Conservation (phyloP, 1,140 invertebrate genomes). For the Eumaeus atala region DNA sequence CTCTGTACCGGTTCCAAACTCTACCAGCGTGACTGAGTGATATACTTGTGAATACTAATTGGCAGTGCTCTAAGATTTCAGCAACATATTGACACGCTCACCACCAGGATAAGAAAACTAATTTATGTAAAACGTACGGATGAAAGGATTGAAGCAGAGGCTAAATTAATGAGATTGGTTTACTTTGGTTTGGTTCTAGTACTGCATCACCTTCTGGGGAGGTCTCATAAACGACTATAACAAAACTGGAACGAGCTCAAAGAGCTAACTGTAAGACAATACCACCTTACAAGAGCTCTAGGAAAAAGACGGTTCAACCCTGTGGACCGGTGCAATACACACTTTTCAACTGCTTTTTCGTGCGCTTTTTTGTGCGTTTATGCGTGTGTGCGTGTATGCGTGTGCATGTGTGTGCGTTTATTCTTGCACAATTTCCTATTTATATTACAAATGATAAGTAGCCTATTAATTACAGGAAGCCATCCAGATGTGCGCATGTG, state of each 20-base stretch:
- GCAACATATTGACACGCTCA: conserved; percentile 18
- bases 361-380: no score
- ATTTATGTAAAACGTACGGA: conserved; percentile 23
- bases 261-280: no score
- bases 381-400: no score
- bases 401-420: no score
- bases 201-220: conserved; percentile 22
- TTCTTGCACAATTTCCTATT: no score
- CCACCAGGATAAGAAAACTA: conserved; percentile 19
- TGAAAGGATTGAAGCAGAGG: conserved; percentile 14
- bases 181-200: conserved; percentile 23
- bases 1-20: conserved; percentile 9
- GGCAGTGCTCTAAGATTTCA: conserved; percentile 17
- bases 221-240: conserved; percentile 5
- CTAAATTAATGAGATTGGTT: conserved; percentile 14
- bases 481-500: no score
- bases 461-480: no score
- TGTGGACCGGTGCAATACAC: no score
- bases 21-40: conserved; percentile 2
- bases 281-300: no score
- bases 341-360: no score
- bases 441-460: no score
- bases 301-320: no score
- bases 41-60: conserved; percentile 18
- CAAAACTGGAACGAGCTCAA: conserved; percentile 10